Base-by-base conservation (phyloP, 2,888 invertebrate genomes). In the Eupithecia insigniata region DNA sequence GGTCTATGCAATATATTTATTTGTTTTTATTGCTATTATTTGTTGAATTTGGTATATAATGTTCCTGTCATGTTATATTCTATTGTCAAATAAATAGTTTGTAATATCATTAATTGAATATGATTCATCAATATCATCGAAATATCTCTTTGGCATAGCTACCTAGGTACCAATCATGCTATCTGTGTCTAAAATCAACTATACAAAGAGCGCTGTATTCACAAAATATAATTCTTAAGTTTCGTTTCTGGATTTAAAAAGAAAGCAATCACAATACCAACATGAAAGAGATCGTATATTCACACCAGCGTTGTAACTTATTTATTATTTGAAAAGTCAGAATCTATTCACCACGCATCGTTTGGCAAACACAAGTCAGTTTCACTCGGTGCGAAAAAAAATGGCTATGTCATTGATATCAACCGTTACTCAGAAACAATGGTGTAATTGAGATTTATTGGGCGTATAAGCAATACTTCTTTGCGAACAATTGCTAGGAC, bases 351-450 rank as follows among this genome's bases (percentile, higher is more conserved):
- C 66, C 78, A 80, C 82, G 79, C 83, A 79, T 82, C 75, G 78
- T 80, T 79, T 76, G 78, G 71, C 74, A 75, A 81, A 81, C 79
- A 82, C 76, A 81, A 81, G 76, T 75, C 74, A 81, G 82, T 84
- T 85, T 84, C 83, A 82, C 83, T 82, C 55, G 76, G 77, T 80
- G 78, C 80, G 80, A 82, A 81, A 55, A 26, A 55, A 55, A 55
- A 32, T 82, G 77, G 78, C 79, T 75, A 77, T 80, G 79, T 81
- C 82, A 84, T 84, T 85, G 84, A 85, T 81, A 84, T 79, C 79
- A 79, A 70, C 69, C 67, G 73, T 83, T 79, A 83, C 87, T 85
- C 86, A 85, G 86, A 85, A 89, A 90, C 89, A 89, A 90, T 88
- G 81, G 84, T 74, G 79, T 86, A 36, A 85, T 85, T 82, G 85